phyloP scores from a whole-genome alignment of 1,140 invertebrate genomes.

The Danaus melanippus region DNA sequence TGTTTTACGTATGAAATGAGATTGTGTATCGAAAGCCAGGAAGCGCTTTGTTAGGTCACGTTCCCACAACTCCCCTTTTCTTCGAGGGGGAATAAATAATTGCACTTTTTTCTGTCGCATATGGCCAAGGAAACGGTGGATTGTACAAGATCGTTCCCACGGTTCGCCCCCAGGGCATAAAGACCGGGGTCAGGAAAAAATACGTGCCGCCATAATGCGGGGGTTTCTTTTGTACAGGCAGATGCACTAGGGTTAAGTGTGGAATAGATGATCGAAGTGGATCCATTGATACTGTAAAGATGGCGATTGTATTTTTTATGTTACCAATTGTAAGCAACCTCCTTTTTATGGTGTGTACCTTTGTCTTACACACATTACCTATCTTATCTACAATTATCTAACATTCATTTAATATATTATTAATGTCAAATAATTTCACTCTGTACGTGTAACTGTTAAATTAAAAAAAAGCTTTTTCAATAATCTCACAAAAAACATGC shows the following conservation, averaged over 20 bases:
- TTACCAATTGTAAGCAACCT: neutral
- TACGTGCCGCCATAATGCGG: constrained; percentile 61
- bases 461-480: too few species aligned
- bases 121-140: constrained; percentile 67
- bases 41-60: constrained; percentile 71
- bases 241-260: constrained; percentile 66
- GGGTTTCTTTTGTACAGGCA: constrained; percentile 59
- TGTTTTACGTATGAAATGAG: constrained; percentile 29
- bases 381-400: too few species aligned
- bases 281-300: constrained; percentile 45
- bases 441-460: too few species aligned
- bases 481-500: too few species aligned
- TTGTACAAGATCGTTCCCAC: constrained; percentile 67
- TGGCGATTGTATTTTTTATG: constrained; percentile 17
- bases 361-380: too few species aligned
- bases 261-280: constrained; percentile 49
- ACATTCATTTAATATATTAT: too few species aligned
- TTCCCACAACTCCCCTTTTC: constrained; percentile 70
- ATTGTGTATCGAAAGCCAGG: constrained; percentile 65
- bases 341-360: too few species aligned
- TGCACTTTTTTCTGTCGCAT: constrained; percentile 71
- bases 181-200: constrained; percentile 69
- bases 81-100: constrained; percentile 70
- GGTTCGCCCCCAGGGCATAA: constrained; percentile 62
- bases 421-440: too few species aligned